Conservation (phyloP, 2,888 invertebrate genomes). For the Dolomedes plantarius region DNA sequence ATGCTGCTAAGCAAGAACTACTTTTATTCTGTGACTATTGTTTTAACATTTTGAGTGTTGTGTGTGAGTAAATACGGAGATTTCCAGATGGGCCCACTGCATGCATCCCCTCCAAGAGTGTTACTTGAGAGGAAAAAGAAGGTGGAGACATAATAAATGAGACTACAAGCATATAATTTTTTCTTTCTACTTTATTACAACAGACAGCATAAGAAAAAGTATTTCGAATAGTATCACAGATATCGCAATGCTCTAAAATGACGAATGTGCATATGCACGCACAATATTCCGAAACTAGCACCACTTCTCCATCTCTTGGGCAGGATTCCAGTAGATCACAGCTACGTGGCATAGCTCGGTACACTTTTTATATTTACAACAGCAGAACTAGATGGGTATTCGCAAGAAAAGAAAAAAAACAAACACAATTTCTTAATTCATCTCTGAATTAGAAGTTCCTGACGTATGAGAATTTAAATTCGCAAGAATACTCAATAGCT, state of each 20-base stretch:
- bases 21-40: too few relatives aligned
- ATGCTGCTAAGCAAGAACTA: too few relatives aligned
- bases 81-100: too few relatives aligned
- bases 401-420: not conserved
- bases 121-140: too few relatives aligned
- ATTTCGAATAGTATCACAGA: slow-evolving; percentile 66
- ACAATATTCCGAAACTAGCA: slow-evolving; percentile 59
- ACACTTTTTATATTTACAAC: not conserved
- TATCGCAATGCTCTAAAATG: slow-evolving; percentile 49
- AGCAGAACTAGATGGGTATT: not conserved
- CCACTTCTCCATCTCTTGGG: slow-evolving; percentile 48
- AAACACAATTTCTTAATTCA: too few relatives aligned
- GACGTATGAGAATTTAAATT: too few relatives aligned
- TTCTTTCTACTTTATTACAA: slow-evolving; percentile 61
- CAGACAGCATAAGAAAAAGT: slow-evolving; percentile 63
- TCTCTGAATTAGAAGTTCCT: too few relatives aligned
- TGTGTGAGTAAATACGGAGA: too few relatives aligned
- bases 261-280: slow-evolving; percentile 13
- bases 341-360: slow-evolving; percentile 43
- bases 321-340: slow-evolving; percentile 65
- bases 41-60: too few relatives aligned
- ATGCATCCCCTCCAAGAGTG: too few relatives aligned
- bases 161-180: not conserved
- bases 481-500: too few relatives aligned
- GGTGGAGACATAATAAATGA: too few relatives aligned